Evolutionary conservation across 2,113 vertebrate genomes (phyloP).

Genomic region (Engraulis encrasicolus): DNA sequence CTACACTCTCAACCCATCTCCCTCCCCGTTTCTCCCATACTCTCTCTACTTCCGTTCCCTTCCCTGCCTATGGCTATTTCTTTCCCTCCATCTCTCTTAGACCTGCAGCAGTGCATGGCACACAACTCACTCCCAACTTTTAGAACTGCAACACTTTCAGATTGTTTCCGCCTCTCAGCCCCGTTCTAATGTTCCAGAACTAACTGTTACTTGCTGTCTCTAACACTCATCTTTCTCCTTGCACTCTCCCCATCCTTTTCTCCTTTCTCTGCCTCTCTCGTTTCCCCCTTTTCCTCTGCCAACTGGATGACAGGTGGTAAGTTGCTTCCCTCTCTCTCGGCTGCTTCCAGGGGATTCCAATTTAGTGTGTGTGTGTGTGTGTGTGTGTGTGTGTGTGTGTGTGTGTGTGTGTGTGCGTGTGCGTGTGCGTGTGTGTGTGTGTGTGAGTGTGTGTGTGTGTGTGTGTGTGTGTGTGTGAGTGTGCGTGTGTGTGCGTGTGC

Average conservation of each 20-base stretch:
- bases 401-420: conserved; percentile 1
- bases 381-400: conserved; percentile 1
- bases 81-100: neutral
- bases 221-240: conserved; percentile 59
- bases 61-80: conserved; percentile 21
- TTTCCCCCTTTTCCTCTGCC: conserved; percentile 23
- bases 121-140: neutral
- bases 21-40: neutral
- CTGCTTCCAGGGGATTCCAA: neutral
- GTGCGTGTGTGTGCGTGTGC: no score
- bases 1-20: neutral
- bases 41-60: neutral
- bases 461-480: no score
- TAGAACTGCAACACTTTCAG: neutral
- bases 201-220: neutral
- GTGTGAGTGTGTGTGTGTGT: no score
- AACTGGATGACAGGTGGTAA: conserved; percentile 58
- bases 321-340: conserved; percentile 42
- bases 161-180: neutral
- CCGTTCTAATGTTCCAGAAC: neutral
- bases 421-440: neutral
- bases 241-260: conserved; percentile 54
- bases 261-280: conserved; percentile 53
- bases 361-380: conserved; percentile 20
- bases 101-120: neutral